These are phyloP conservation scores for Stomatorhinus ivindoensis DNA, from an alignment of 2,113 vertebrate species.

Conservation along the genomic window DNA sequence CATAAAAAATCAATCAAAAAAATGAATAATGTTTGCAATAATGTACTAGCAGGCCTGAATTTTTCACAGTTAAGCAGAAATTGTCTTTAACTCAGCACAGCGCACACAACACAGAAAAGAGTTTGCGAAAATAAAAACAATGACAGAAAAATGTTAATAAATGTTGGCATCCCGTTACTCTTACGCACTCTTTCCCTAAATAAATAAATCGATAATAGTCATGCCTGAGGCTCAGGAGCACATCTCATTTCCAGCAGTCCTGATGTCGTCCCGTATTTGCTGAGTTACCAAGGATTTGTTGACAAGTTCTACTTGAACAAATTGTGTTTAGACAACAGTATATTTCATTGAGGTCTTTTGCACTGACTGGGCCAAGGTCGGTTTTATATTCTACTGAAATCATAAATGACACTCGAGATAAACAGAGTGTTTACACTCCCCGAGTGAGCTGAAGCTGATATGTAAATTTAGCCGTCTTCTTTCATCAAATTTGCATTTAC, in stretches of 20 bases:
- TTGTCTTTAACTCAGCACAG: background rate
- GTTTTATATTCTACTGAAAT: constrained; percentile 97
- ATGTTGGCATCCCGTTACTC: background rate
- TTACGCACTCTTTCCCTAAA: constrained; percentile 20
- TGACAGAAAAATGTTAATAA: background rate
- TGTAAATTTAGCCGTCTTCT: constrained; percentile 99
- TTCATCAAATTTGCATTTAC: constrained; percentile 99
- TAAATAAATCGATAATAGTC: constrained; percentile 27
- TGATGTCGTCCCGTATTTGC: constrained; percentile 64
- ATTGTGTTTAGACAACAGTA: constrained; percentile 79
- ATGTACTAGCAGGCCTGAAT: background rate
- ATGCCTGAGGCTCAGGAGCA: constrained; percentile 37
- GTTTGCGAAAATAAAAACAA: background rate
- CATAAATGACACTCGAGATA: constrained; percentile 99
- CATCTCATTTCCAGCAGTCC: constrained; percentile 46
- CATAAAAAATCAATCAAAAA: background rate
- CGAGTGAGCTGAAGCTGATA: constrained; percentile 98
- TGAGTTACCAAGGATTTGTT: constrained; percentile 66
- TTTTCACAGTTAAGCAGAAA: background rate
- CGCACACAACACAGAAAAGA: background rate
- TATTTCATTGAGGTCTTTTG: constrained; percentile 84
- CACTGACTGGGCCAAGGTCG: constrained; percentile 89
- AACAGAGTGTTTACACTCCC: constrained; percentile 99
- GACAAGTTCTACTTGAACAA: constrained; percentile 80
- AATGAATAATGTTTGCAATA: background rate